Evolutionary conservation across 23 tunicate species (phyloP), one percentile per base, ranked within the genome.

Genomic region (Halocynthia aurantium): DNA sequence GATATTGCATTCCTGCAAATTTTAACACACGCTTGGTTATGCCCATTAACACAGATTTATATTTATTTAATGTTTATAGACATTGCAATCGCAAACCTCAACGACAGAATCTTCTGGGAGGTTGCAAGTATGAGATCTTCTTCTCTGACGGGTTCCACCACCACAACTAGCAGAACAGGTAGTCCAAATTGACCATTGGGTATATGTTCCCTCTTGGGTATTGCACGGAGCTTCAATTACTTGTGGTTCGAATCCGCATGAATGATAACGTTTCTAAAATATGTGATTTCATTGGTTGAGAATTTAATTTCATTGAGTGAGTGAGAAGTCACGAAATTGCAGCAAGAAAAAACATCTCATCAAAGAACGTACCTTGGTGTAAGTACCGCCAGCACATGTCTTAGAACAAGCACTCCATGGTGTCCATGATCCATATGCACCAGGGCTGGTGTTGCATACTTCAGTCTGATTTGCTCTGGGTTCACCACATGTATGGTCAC

Each of bases 401-500:
- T 52, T 63, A 8, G 82, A 52, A 5, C 81, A 77, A 13, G 50
- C 64, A 15, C 82, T 53, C 86, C 86, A 83, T 22, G 21, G 5
- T 13, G 86, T 62, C 86, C 86, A 83, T 60, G 44, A 44, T 18
- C 60, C 22, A 50, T 83, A 83, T 21, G 31, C 15, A n/a, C 86
- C 86, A 5, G 22, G 15, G 75, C 61, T 58, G 9, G 12, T 50
- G 73, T 62, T 77, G 56, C 86, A 83, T 7, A 53, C 62, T 51
- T 77, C 83, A 19, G 52, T 21, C 62, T 83, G 71, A 44, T 72
- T 77, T 8, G 63, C 81, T 62, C 19, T 61, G 9, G 70, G 75
- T 10, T 66, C 62, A 0, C 95, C 87, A 64, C 99, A 94, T 21
- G 94, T 72, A 70, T 89, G 94, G 7, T 69, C 15, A 72, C 99